Base-by-base conservation (phyloP, 2,888 invertebrate genomes). In the Lycaena phlaeas region DNA sequence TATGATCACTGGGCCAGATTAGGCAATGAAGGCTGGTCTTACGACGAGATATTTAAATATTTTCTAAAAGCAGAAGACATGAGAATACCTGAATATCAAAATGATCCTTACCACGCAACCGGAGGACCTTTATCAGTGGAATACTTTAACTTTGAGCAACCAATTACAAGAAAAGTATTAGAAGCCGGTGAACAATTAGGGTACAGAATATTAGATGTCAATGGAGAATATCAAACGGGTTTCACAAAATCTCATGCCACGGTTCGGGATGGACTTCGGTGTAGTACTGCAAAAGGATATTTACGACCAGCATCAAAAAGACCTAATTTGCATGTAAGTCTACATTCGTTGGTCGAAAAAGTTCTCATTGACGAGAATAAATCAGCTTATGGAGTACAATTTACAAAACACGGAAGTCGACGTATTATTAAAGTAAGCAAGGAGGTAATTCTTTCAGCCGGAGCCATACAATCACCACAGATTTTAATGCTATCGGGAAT, bases 371-470 rank as follows among this genome's bases (percentile, higher is more conserved):
- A 91, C 53, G 65, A 85, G 12, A 70, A 86, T 1, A 89, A 87
- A 52, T 74, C 76, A 26, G 93, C 91, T 0, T 85, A 88, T 27
- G 92, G 92, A 1, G 90, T 93, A 0, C 65, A 81, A 45, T 91
- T 92, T 53, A 86, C 75, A n/a, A 89, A 89, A 56, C 65, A 86
- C 30, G 86, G 86, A 2, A 64, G 75, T 3, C 78, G 73, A 5
- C 77, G 75, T 41, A 78, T 78, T n/a, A 86, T 90, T 0, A 79
- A 72, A 46, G 92, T 92, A 0, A 85, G 81, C 5, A 89, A 87
- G 54, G 96, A 96, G 71, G 88, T 97, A 0, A 92, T 98, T 46
- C 65, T 98, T 27, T 91, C 94, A 11, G 94, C 94, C 0, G 98
- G 96, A 1, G 73, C 94, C 0, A 86, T 96, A 48, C 92, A 93